phyloP scores from a whole-genome alignment of 1,140 invertebrate genomes.

The Gryon sp. region DNA sequence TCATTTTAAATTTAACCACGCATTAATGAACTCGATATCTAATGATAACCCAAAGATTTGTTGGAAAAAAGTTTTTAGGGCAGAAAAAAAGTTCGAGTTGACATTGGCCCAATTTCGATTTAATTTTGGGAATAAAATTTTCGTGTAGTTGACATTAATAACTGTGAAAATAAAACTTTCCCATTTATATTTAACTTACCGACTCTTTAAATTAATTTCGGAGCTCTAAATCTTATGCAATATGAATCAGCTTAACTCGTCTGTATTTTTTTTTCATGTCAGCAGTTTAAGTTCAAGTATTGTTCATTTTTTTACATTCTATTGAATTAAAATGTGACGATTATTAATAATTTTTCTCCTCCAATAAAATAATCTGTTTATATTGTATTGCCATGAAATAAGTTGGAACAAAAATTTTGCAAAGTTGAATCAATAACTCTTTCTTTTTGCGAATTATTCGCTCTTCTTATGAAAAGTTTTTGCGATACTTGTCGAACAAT shows the following conservation, averaged over 20 bases:
- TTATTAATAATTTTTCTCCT: slow-evolving; percentile 24
- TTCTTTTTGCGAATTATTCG: too few relatives aligned
- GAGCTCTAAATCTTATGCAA: slow-evolving; percentile 28
- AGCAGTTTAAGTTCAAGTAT: slow-evolving; percentile 35
- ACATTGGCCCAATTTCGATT: slow-evolving; percentile 28
- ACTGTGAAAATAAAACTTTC: slow-evolving; percentile 20
- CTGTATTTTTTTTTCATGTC: slow-evolving; percentile 51
- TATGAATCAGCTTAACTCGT: slow-evolving; percentile 21
- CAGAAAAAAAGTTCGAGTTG: too few relatives aligned
- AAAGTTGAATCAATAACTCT: too few relatives aligned
- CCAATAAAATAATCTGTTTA: too few relatives aligned
- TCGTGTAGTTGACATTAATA: too few relatives aligned
- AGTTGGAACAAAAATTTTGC: too few relatives aligned
- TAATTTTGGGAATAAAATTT: slow-evolving; percentile 28
- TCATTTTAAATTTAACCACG: too few relatives aligned
- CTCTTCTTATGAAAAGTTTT: too few relatives aligned
- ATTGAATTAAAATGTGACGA: slow-evolving; percentile 2
- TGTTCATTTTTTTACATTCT: slow-evolving; percentile 24
- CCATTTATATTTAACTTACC: slow-evolving; percentile 20
- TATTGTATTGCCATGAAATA: too few relatives aligned
- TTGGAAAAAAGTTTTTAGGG: neutral
- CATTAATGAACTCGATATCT: too few relatives aligned
- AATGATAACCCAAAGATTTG: too few relatives aligned
- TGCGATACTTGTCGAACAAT: too few relatives aligned
- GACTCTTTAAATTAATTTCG: slow-evolving; percentile 34